Evolutionary conservation across 2,888 invertebrate species (phyloP).

Genomic region (Caenorhabditis sp.): DNA sequence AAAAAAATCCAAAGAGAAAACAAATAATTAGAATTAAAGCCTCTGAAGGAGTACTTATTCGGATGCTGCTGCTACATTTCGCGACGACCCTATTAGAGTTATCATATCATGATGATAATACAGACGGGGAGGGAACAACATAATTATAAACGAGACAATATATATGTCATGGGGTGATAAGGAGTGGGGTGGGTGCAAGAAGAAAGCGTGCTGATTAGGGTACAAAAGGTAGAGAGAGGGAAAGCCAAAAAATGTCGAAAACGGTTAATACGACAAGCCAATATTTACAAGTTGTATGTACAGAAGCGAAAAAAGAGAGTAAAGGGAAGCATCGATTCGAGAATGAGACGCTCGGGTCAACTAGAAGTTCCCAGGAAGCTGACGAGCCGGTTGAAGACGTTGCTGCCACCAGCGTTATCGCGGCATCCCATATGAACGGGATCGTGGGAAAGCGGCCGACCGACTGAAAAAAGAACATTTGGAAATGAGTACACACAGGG

Average conservation of each 20-base stretch:
- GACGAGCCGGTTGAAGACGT: conserved; percentile 40
- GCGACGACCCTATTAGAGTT: conserved; percentile 33
- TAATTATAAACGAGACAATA: conserved; percentile 19
- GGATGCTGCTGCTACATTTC: conserved; percentile 36
- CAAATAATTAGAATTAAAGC: conserved; percentile 38
- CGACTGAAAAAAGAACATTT: conserved; percentile 36
- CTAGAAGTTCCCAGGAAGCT: conserved; percentile 47
- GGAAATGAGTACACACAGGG: conserved; percentile 19
- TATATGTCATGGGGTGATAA: conserved; percentile 45
- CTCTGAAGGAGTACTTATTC: conserved; percentile 1
- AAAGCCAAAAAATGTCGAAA: conserved; percentile 46
- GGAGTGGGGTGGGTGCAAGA: conserved; percentile 19
- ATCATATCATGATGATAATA: conserved; percentile 51
- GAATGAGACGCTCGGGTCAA: conserved; percentile 15
- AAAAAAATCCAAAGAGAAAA: conserved; percentile 18
- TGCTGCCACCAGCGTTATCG: conserved; percentile 33
- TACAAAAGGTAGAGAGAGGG: conserved; percentile 15
- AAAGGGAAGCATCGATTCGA: not conserved
- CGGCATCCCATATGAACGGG: conserved; percentile 41
- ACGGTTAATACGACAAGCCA: conserved; percentile 22
- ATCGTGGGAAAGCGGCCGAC: conserved; percentile 42
- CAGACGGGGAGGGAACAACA: conserved; percentile 14
- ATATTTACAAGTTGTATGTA: conserved; percentile 50
- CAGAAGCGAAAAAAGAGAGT: conserved; percentile 6
- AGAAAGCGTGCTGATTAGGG: conserved; percentile 38